Evolutionary conservation across 2,113 vertebrate species (phyloP), one percentile per base, ranked within the genome.

Genomic region (Harpagus bidentatus): DNA sequence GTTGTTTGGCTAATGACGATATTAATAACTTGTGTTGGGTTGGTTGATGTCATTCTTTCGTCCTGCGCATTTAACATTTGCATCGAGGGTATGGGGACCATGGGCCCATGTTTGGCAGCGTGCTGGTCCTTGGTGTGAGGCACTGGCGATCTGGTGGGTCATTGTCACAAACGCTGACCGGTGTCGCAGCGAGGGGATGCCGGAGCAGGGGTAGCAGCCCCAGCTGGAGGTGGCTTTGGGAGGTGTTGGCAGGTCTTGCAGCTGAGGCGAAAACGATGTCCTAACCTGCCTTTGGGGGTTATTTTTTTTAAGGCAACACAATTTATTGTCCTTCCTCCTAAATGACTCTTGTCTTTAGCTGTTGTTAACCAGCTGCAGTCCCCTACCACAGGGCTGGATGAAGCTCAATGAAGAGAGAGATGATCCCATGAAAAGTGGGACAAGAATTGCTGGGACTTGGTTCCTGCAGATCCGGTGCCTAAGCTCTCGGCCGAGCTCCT

Each of bases 151-250:
- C 62, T 21, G 1, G 3, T 18, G 69, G 34, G 52, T 15, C 69
- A 8, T 2, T 31, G 77, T 1, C 83, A 42, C 88, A 18, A 45
- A 8, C n/a, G 4, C 19, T 0, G 16, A 10, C 19, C 1, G 2
- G 13, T 14, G 36, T 25, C 55, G 7, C 55, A 7, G 36, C 3
- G 2, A 38, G 38, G 81, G 34, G 69, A 28, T 2, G 2, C 0
- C 2, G 81, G 26, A 82, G 61, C 79, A 73, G 69, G 32, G 22
- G 11, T 10, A 52, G 72, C 48, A 17, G 83, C 47, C 61, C 61
- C 4, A 0, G 32, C 3, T n/a, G 67, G 32, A 34, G 21, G 47
- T 16, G 71, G 17, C 53, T 50, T 45, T 0, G 0, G 66, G 32
- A 80, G 19, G 8, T 7, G 5, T 7, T 73, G 72, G 81, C 50